Conservation (phyloP, 2,113 vertebrate species). For the Pygathrix nemaeus region DNA sequence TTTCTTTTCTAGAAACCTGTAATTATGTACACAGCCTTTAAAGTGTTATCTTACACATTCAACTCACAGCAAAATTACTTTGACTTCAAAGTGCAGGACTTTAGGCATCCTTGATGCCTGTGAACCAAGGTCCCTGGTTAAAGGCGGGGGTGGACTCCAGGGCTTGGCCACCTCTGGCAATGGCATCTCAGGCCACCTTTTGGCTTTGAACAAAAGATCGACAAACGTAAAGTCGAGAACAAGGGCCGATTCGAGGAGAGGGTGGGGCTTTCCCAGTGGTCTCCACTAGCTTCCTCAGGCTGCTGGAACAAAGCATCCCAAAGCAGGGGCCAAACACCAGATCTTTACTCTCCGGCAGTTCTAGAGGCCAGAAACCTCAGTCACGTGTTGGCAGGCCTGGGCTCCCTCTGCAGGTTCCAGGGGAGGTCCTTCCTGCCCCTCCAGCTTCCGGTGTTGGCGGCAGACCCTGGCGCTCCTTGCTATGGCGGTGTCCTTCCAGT, state of each 20-base stretch:
- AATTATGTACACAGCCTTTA: neutral
- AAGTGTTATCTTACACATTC: neutral
- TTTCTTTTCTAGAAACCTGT: neutral
- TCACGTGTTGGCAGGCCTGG: neutral
- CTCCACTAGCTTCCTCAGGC: neutral
- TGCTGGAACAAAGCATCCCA: neutral
- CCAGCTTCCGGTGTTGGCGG: no score
- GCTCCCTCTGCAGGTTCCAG: neutral
- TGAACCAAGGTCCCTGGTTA: neutral
- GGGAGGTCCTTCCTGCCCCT: neutral
- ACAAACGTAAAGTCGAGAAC: neutral
- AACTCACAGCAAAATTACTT: neutral
- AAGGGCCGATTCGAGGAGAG: neutral
- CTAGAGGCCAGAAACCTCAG: neutral
- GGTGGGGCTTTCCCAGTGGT: neutral
- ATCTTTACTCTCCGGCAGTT: neutral
- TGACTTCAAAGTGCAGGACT: neutral
- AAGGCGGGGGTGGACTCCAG: neutral
- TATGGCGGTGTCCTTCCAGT: neutral
- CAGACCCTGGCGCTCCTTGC: accelerated
- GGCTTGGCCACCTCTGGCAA: neutral
- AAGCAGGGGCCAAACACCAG: neutral
- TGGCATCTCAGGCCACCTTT: neutral
- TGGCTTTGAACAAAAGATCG: no score
- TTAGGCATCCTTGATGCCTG: neutral